Conservation (phyloP, 2,888 invertebrate species). For the Cephus spinipes region DNA sequence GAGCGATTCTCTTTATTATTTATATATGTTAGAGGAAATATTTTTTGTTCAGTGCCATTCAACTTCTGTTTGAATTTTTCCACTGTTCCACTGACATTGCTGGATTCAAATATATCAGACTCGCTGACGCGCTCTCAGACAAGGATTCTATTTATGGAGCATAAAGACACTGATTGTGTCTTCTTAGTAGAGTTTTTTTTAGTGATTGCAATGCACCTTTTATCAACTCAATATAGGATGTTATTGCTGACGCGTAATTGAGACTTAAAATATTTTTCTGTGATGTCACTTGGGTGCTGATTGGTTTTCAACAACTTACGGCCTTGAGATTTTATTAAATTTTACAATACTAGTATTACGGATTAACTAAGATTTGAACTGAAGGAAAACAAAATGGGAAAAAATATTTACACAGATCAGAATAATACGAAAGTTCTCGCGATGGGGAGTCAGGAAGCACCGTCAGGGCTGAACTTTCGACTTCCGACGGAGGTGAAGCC, state of each 20-base stretch:
- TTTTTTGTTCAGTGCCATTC: neutral
- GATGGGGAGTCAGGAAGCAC: conserved; percentile 47
- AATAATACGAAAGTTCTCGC: conserved; percentile 22
- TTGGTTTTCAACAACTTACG: neutral
- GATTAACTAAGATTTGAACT: neutral
- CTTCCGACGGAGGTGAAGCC: conserved; percentile 73
- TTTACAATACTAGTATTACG: neutral
- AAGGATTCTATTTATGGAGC: neutral
- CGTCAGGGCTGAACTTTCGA: conserved; percentile 66
- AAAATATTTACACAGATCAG: neutral
- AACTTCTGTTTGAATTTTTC: neutral
- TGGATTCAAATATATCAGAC: neutral
- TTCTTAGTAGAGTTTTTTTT: neutral
- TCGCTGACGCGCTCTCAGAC: neutral
- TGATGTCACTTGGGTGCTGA: neutral
- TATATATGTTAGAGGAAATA: neutral
- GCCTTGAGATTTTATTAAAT: neutral
- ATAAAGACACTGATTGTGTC: neutral
- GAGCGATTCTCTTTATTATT: neutral
- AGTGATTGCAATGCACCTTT: neutral
- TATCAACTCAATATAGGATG: neutral
- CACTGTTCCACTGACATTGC: neutral
- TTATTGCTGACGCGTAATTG: neutral
- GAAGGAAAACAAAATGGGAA: neutral
- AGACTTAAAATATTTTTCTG: neutral